phyloP scores from a whole-genome alignment of 2,797 vertebrate genomes.

The Cheirogaleus major region DNA sequence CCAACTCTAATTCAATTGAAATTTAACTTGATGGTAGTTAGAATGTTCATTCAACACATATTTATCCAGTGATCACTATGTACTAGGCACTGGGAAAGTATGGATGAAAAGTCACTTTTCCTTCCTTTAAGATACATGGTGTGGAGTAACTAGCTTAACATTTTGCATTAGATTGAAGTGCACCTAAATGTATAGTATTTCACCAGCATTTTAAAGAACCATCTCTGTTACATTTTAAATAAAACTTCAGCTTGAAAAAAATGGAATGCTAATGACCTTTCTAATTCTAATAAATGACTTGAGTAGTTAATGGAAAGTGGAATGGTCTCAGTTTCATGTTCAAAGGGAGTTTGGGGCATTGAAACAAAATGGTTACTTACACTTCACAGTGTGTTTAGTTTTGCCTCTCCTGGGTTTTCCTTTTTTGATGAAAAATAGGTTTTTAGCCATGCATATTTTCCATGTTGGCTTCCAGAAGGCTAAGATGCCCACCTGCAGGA shows the following conservation, averaged over 20 bases:
- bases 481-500: not conserved
- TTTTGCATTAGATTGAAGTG: not conserved
- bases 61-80: not conserved
- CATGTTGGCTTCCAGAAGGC: not conserved
- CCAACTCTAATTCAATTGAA: slow-evolving; percentile 65
- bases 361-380: not conserved
- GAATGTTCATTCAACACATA: not conserved
- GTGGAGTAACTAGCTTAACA: not conserved
- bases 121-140: not conserved
- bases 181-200: not conserved
- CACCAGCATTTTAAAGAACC: not conserved
- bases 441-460: not conserved
- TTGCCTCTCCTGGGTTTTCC: not conserved
- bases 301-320: not conserved
- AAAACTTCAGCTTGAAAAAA: not conserved
- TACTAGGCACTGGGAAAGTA: not conserved
- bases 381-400: not conserved
- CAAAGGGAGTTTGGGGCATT: not conserved
- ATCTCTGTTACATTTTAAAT: slow-evolving; percentile 5
- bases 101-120: not conserved
- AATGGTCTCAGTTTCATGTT: not conserved
- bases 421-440: not conserved
- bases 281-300: not conserved
- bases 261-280: not conserved
- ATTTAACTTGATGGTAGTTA: slow-evolving; percentile 37